These are phyloP conservation scores for Hypsibius dujardini DNA, from an alignment of 1,140 invertebrate species.

Conservation along the genomic window DNA sequence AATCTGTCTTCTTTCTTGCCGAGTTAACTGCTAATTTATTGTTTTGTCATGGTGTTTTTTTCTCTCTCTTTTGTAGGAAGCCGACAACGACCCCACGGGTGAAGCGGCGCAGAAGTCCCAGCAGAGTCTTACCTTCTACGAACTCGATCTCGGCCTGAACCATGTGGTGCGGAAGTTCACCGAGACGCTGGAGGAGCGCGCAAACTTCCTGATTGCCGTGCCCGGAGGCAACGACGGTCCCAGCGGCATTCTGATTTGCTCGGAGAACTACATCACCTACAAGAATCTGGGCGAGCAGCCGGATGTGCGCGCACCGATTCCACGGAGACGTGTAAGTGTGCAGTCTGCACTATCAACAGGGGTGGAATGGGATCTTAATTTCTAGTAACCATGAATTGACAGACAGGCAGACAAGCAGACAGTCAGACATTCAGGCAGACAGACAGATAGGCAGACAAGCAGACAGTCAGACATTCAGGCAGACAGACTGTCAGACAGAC, in stretches of 20 bases:
- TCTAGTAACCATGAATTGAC: no score
- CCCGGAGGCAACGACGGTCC: constrained; percentile 88
- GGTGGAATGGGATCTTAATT: no score
- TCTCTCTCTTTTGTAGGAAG: constrained; percentile 45
- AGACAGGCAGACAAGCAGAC: no score
- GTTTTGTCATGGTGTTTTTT: neutral
- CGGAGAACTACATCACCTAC: constrained; percentile 97
- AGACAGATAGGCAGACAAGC: no score
- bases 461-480: no score
- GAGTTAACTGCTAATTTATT: constrained; percentile 14
- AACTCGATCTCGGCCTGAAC: constrained; percentile 93
- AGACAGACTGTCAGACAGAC: no score
- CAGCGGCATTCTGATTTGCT: constrained; percentile 93
- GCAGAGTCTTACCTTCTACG: constrained; percentile 94
- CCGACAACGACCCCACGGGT: constrained; percentile 81
- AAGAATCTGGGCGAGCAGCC: constrained; percentile 98
- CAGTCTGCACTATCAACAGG: no score
- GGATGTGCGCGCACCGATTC: constrained; percentile 96
- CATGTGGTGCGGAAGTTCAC: constrained; percentile 98
- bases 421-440: no score
- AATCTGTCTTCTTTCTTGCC: no score
- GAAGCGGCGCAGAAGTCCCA: constrained; percentile 86
- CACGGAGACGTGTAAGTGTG: constrained; percentile 64
- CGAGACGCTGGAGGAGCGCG: constrained; percentile 91
- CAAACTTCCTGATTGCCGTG: constrained; percentile 82